Conservation (phyloP, 2,113 vertebrate genomes). For the Ageneiosus marmoratus region DNA sequence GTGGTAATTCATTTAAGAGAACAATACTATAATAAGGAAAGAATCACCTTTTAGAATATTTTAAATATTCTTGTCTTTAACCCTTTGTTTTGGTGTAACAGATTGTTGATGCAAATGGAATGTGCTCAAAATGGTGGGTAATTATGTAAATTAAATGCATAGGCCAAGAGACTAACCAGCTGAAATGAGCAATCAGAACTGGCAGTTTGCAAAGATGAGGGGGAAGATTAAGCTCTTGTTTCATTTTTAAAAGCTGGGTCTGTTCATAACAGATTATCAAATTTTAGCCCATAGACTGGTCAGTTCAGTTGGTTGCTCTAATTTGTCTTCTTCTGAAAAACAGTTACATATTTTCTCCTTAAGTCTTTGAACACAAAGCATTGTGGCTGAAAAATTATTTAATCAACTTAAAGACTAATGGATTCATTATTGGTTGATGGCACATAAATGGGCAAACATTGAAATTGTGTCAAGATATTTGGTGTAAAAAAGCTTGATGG, state of each 20-base stretch:
- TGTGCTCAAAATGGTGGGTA: constrained; percentile 37
- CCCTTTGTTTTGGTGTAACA: not conserved
- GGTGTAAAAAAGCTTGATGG: constrained; percentile 16
- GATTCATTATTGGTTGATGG: constrained; percentile 2
- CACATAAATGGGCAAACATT: constrained; percentile 34
- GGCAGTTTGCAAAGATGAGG: constrained; percentile 4
- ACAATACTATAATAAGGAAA: not conserved
- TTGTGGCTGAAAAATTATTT: not conserved
- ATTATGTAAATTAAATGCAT: constrained; percentile 40
- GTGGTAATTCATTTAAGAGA: not conserved
- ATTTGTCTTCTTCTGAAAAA: not conserved
- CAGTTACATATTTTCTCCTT: not conserved
- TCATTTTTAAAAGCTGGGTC: not conserved
- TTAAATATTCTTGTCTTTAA: not conserved
- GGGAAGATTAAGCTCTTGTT: constrained; percentile 11
- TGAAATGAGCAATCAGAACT: constrained; percentile 40
- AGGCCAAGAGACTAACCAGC: constrained; percentile 31
- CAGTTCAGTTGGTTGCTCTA: constrained; percentile 9
- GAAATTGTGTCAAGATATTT: constrained; percentile 16
- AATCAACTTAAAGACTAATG: constrained; percentile 13
- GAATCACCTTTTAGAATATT: not conserved
- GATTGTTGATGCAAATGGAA: constrained; percentile 24
- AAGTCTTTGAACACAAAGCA: not conserved
- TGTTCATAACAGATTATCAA: constrained; percentile 23
- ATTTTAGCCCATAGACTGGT: not conserved